These are phyloP conservation scores for Macrosiphum euphorbiae DNA, from an alignment of 2,888 invertebrate genomes.

Conservation along the genomic window DNA sequence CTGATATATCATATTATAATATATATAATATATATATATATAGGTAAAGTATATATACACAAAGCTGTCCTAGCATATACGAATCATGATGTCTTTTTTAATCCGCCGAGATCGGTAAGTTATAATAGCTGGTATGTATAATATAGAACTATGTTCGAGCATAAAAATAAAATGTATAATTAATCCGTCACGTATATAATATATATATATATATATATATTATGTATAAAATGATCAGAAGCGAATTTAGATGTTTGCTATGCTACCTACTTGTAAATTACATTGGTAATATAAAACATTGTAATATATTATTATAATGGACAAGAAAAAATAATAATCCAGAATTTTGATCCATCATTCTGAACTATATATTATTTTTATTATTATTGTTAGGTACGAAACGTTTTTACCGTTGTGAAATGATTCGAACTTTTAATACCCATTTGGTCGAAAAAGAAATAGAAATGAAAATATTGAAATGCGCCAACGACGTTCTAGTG, in stretches of 20 bases:
- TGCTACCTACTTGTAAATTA: not conserved
- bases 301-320: not conserved
- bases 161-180: not conserved
- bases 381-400: not conserved
- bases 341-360: not conserved
- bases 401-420: not conserved
- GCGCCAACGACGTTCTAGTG: not conserved
- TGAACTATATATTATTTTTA: not conserved
- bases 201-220: too few relatives aligned
- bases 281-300: not conserved
- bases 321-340: not conserved
- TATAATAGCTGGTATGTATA: not conserved
- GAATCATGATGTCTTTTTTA: not conserved
- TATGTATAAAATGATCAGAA: not conserved
- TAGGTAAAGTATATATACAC: not conserved
- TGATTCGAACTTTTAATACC: slow-evolving; percentile 19
- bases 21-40: not conserved
- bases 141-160: not conserved
- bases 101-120: not conserved
- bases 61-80: not conserved
- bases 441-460: not conserved
- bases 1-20: not conserved
- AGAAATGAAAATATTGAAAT: slow-evolving; percentile 19
- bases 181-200: not conserved
- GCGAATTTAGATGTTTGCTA: not conserved